Percentiles rank a stretch among this genome's conserved stretches.
Evolutionary conservation across 1,140 invertebrate genomes (phyloP).

Genomic region (Ruditapes philippinarum): DNA sequence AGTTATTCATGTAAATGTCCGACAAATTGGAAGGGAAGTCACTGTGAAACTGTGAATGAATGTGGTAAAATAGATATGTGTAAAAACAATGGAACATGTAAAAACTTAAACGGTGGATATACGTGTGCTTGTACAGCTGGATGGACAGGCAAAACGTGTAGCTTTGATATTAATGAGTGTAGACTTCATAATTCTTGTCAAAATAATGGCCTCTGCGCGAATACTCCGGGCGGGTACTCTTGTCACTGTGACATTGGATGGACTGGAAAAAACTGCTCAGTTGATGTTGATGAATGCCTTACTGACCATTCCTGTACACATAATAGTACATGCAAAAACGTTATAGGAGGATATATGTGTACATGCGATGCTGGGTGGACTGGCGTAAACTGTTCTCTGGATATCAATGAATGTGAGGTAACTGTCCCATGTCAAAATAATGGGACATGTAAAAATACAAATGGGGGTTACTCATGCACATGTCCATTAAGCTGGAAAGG

Average conservation of each 20-base stretch:
- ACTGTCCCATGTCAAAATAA: neutral
- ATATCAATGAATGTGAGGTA: constrained; percentile 65
- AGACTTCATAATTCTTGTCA: neutral
- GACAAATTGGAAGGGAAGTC: constrained; percentile 2
- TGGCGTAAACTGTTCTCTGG: neutral
- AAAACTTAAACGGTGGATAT: constrained; percentile 58
- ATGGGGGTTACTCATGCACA: constrained; percentile 31
- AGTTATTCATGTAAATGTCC: constrained; percentile 58
- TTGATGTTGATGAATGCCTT: neutral
- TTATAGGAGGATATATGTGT: neutral
- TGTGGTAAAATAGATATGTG: constrained; percentile 20
- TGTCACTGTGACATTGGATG: neutral
- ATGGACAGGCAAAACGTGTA: constrained; percentile 50
- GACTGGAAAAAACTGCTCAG: neutral
- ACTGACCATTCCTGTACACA: neutral
- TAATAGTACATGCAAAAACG: neutral
- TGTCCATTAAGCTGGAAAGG: constrained; percentile 28
- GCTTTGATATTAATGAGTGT: constrained; percentile 66
- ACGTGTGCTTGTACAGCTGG: constrained; percentile 51
- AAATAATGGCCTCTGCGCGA: neutral
- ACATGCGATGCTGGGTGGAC: neutral
- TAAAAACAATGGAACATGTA: constrained; percentile 43
- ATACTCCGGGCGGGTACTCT: neutral
- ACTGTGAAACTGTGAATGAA: constrained; percentile 56
- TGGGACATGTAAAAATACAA: neutral